Evolutionary conservation across 1,140 invertebrate species (phyloP), one percentile per base, ranked within the genome.

Genomic region (Colletes latitarsis): DNA sequence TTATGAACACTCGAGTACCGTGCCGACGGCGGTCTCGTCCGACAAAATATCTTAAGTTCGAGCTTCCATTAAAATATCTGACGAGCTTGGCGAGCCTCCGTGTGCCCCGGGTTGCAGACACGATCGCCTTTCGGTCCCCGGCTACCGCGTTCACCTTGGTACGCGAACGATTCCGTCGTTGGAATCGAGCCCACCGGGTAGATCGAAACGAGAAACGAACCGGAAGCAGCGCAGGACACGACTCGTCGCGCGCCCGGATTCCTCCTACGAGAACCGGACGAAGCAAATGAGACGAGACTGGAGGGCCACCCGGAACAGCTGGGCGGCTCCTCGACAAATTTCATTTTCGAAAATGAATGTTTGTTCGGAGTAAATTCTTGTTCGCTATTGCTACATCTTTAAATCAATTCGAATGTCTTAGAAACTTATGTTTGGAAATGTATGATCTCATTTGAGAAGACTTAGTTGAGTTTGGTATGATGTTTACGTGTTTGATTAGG

Each of bases 1-100:
- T 92, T 92, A 92, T 91, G 88, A 92, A 92, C 90, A 91, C 88
- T 91, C 88, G 81, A 85, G 72, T 84, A 86, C 77, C 79, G 19
- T 63, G 72, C 60, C 76, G 63, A 71, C 69, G 53, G 68, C 67
- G 77, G 53, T 58, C 72, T 83, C 82, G 82, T 66, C 62, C 52
- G 81, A 73, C 90, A 81, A 92, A 92, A 91, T 91, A 92, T 91
- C 90, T 91, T 85, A 92, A 92, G 91, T 92, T 91, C 82, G 82
- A 89, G 90, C 88, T 92, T 92, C 91, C 89, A 92, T 92, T 92
- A 92, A 92, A 92, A 92, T 92, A 92, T 92, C 91, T 90, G 82
- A 82, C 90, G 82, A 82, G 82, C 77, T 62, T 84, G 69, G 73
- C 77, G 83, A 84, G 83, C 69, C 64, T 84, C 83, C 83, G 76